Evolutionary conservation across 2,797 vertebrate genomes (phyloP).

Genomic region (Agapornis canus): DNA sequence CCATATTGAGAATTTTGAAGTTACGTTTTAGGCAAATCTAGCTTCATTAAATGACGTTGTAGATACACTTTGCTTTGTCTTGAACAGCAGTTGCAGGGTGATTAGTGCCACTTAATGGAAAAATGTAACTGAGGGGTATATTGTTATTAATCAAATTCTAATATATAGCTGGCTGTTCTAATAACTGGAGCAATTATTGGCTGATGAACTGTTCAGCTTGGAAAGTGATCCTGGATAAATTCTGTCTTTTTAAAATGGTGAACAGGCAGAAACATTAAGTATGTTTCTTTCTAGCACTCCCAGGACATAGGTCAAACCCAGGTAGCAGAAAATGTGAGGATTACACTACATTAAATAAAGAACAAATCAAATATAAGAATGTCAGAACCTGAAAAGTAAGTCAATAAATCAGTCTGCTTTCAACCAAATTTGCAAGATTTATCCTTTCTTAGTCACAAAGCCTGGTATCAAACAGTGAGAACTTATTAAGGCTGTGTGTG

Average conservation of each 20-base stretch:
- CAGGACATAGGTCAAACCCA: not conserved
- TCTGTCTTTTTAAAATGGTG: constrained; percentile 8
- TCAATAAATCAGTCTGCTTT: not conserved
- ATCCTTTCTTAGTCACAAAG: not conserved
- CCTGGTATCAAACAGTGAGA: not conserved
- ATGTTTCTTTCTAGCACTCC: constrained; percentile 26
- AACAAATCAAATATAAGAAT: not conserved
- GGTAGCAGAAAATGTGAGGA: not conserved
- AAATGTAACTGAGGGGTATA: constrained; percentile 49
- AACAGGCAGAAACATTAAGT: constrained; percentile 43
- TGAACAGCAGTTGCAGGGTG: constrained; percentile 61
- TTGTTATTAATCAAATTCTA: constrained; percentile 68
- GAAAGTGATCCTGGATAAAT: constrained; percentile 61
- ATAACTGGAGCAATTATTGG: constrained; percentile 58
- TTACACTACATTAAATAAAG: not conserved
- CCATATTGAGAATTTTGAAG: not conserved
- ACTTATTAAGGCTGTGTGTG: not conserved
- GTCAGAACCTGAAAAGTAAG: constrained; percentile 24
- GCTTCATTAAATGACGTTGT: constrained; percentile 50
- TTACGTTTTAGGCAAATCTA: constrained; percentile 48
- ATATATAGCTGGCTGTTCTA: constrained; percentile 46
- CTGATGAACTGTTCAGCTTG: constrained; percentile 54
- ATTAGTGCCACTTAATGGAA: constrained; percentile 69
- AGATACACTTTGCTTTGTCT: constrained; percentile 60
- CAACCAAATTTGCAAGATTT: not conserved